Evolutionary conservation across 2,888 invertebrate genomes (phyloP).

Genomic region (Gerris lacustris): DNA sequence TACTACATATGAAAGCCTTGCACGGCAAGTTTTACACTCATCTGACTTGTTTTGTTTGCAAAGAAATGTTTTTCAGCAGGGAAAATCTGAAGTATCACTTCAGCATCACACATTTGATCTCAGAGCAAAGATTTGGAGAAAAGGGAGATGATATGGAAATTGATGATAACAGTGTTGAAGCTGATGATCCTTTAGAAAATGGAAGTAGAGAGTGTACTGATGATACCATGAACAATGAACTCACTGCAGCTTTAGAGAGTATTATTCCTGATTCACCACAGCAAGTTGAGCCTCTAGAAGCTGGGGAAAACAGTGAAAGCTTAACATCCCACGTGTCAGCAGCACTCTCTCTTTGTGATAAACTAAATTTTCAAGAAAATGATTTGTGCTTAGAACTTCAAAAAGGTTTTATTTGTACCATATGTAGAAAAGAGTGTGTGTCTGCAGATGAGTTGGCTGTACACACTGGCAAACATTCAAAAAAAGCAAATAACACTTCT

Average conservation of each 20-base stretch:
- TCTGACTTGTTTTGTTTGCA: slow-evolving; percentile 6
- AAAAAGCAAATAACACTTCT: neutral
- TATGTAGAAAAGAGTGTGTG: slow-evolving; percentile 2
- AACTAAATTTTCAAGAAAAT: neutral
- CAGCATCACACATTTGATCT: slow-evolving; percentile 2
- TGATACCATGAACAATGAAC: neutral
- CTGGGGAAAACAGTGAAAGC: neutral
- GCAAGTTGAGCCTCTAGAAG: neutral
- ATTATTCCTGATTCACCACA: neutral
- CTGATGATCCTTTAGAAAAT: neutral
- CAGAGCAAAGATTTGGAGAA: neutral
- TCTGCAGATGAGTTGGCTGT: neutral
- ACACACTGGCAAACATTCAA: neutral
- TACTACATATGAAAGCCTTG: neutral
- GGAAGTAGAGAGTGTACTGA: neutral
- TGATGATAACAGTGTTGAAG: neutral
- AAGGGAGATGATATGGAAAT: neutral
- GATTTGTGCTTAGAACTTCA: neutral
- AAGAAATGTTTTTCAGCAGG: neutral
- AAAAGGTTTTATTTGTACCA: neutral
- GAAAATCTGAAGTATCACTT: neutral
- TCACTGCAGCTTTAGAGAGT: neutral
- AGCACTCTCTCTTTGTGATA: too few relatives aligned
- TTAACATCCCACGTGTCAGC: too few relatives aligned
- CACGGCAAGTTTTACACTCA: neutral